Conservation (phyloP, 2,113 vertebrate genomes). For the Nannobrachium achirus region DNA sequence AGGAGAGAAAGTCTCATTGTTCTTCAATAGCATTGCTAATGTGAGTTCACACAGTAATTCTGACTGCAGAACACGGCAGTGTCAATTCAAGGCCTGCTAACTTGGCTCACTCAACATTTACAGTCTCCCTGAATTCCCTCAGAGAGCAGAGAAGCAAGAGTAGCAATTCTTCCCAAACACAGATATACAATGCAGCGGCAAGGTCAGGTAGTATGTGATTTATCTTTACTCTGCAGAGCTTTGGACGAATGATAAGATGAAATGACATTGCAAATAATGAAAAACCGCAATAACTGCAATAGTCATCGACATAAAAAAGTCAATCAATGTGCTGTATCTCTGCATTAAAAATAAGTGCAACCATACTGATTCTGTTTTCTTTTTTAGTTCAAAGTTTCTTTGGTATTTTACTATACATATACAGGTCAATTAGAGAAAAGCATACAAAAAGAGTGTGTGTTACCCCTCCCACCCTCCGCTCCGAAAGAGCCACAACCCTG, state of each 20-base stretch:
- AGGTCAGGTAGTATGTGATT: neutral
- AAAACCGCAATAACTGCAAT: too few relatives aligned
- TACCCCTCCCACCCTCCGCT: too few relatives aligned
- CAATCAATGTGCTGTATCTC: neutral
- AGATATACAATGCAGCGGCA: neutral
- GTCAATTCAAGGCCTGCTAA: slow-evolving; percentile 3
- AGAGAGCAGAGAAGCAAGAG: slow-evolving; percentile 2
- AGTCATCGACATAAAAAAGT: too few relatives aligned
- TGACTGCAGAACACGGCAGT: neutral
- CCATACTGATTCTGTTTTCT: too few relatives aligned
- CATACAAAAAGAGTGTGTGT: too few relatives aligned
- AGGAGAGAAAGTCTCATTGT: slow-evolving; percentile 8
- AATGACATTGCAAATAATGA: neutral
- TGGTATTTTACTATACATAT: too few relatives aligned
- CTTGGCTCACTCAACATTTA: slow-evolving; percentile 1
- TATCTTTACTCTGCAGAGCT: neutral
- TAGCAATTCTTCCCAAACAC: slow-evolving; percentile 3
- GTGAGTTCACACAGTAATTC: neutral
- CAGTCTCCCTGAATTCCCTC: slow-evolving; percentile 4
- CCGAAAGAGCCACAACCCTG: too few relatives aligned
- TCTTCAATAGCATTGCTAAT: slow-evolving; percentile 12
- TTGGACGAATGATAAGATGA: neutral
- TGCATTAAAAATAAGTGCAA: neutral
- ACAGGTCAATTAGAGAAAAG: too few relatives aligned
- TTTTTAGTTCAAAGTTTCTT: too few relatives aligned